Percentiles rank a stretch among this genome's conserved stretches.
Evolutionary conservation across 2,113 vertebrate species (phyloP).

Genomic region (Macaca nemestrina): DNA sequence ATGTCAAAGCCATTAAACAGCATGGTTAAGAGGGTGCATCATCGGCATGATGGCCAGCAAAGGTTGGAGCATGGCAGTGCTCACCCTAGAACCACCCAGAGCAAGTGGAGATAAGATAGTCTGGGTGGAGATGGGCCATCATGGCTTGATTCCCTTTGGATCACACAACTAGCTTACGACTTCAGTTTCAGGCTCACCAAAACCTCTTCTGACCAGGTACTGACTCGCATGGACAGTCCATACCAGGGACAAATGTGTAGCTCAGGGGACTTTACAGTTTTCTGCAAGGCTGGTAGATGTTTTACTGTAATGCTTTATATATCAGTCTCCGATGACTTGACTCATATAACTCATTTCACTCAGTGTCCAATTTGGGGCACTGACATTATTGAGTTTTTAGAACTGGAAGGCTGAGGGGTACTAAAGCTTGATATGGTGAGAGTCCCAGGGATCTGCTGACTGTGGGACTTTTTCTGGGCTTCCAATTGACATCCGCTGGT

Average conservation of each 20-base stretch:
- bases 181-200: not conserved
- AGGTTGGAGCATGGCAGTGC: accelerated
- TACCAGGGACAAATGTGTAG: not conserved
- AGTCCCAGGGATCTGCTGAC: not conserved
- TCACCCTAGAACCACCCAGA: not conserved
- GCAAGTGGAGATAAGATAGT: not conserved
- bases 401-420: not conserved
- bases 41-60: not conserved
- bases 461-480: not conserved
- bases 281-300: not conserved
- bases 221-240: not conserved
- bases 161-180: not conserved
- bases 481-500: not conserved
- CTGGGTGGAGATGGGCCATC: not conserved
- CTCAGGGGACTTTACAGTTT: not conserved
- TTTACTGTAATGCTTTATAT: not conserved
- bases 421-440: not conserved
- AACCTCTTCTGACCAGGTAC: not conserved
- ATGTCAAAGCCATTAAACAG: not conserved
- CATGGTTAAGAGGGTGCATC: not conserved
- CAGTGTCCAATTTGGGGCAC: not conserved
- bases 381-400: not conserved
- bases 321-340: not conserved
- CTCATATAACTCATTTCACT: not conserved
- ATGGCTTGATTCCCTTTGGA: not conserved